phyloP scores from a whole-genome alignment of 2,113 vertebrate genomes.

The Dunckerocampus dactyliophorus region DNA sequence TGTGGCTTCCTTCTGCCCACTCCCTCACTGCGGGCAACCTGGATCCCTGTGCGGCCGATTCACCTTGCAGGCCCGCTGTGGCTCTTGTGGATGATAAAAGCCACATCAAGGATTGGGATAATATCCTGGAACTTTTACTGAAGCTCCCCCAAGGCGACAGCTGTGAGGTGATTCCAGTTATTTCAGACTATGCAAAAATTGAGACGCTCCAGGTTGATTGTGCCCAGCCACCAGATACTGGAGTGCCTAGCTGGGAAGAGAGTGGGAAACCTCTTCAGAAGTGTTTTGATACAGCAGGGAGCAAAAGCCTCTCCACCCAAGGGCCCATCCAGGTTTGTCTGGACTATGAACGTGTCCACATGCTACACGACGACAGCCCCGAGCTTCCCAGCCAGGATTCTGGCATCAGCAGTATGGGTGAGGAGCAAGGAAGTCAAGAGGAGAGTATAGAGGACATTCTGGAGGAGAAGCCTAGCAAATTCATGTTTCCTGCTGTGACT shows the following conservation, averaged over 20 bases:
- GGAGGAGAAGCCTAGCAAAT: background rate
- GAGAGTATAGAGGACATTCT: conserved; percentile 24
- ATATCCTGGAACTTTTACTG: background rate
- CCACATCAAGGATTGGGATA: background rate
- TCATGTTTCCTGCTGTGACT: background rate
- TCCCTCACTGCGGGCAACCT: conserved; percentile 20
- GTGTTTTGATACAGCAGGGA: conserved; percentile 4
- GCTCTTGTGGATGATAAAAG: background rate
- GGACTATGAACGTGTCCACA: conserved; percentile 41
- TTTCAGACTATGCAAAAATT: conserved; percentile 49
- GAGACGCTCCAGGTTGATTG: conserved; percentile 22
- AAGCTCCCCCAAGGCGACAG: conserved; percentile 10
- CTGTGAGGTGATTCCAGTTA: conserved; percentile 3
- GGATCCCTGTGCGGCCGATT: conserved; percentile 27
- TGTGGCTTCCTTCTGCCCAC: conserved; percentile 10
- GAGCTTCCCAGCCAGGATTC: conserved; percentile 52
- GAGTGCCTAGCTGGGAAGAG: conserved; percentile 11
- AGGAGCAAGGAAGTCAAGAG: conserved; percentile 30
- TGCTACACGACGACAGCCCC: background rate
- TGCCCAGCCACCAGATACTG: conserved; percentile 10
- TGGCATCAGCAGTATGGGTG: conserved; percentile 11
- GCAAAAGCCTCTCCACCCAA: background rate
- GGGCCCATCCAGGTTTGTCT: conserved; percentile 38
- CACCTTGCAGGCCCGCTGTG: conserved; percentile 36
- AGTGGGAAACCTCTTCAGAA: conserved; percentile 2